Evolutionary conservation across 2,888 invertebrate genomes (phyloP).

Genomic region (Drosophila suboccidentalis): DNA sequence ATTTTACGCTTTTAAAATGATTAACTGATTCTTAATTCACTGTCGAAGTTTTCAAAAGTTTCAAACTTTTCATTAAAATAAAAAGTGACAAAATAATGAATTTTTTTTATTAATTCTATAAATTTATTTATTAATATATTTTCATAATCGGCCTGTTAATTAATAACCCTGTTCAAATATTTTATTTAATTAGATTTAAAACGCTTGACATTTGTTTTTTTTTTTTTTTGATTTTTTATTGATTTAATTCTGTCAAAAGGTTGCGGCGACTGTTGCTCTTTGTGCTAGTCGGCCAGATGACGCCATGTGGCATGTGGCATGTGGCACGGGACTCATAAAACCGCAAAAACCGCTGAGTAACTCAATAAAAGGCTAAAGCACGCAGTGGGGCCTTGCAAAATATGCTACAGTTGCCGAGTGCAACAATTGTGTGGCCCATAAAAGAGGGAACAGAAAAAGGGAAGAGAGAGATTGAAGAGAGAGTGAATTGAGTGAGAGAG

Average conservation of each 20-base stretch:
- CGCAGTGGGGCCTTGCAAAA: slow-evolving; percentile 38
- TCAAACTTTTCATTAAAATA: too few species aligned
- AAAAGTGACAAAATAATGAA: neutral
- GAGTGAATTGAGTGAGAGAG: slow-evolving; percentile 6
- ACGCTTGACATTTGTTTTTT: slow-evolving; percentile 5
- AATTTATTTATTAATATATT: neutral
- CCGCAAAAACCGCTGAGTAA: slow-evolving; percentile 59
- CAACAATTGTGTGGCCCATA: slow-evolving; percentile 48
- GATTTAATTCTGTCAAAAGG: slow-evolving; percentile 18
- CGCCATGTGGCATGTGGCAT: slow-evolving; percentile 49
- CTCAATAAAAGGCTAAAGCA: slow-evolving; percentile 58
- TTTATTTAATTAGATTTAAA: slow-evolving; percentile 31
- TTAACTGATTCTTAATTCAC: too few species aligned
- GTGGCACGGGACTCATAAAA: slow-evolving; percentile 57
- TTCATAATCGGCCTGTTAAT: neutral
- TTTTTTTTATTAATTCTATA: neutral
- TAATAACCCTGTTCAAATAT: neutral
- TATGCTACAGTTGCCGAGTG: slow-evolving; percentile 51
- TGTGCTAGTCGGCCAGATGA: slow-evolving; percentile 41
- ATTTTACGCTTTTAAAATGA: too few species aligned
- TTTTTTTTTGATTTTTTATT: slow-evolving; percentile 43
- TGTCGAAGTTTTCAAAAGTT: too few species aligned
- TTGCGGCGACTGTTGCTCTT: slow-evolving; percentile 36
- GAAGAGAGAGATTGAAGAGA: neutral
- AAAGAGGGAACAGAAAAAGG: neutral